phyloP scores from a whole-genome alignment of 2,113 vertebrate species.

The Phaethornis superciliosus region DNA sequence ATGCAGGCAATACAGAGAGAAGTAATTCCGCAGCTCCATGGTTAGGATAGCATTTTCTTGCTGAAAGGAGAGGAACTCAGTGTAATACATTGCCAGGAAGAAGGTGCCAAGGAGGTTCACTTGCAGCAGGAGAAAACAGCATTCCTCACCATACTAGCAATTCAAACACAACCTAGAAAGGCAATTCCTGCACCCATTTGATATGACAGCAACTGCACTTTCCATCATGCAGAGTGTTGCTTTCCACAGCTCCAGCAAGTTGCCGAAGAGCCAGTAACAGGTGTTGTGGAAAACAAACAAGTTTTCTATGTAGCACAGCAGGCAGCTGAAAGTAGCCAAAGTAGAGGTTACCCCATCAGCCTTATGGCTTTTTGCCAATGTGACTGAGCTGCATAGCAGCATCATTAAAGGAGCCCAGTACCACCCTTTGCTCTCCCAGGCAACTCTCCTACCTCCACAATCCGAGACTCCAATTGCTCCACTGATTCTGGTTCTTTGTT shows the following conservation, averaged over 20 bases:
- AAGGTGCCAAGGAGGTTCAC: not conserved
- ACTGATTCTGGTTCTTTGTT: conserved; percentile 87
- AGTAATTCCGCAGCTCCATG: conserved; percentile 96
- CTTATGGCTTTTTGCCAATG: not conserved
- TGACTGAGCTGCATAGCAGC: not conserved
- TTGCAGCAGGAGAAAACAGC: not conserved
- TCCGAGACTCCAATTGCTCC: conserved; percentile 94
- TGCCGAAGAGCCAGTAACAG: not conserved
- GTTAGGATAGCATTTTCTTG: conserved; percentile 95
- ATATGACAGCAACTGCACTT: not conserved
- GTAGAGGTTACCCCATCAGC: not conserved
- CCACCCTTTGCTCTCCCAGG: not conserved
- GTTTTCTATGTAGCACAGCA: not conserved
- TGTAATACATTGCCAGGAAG: not conserved
- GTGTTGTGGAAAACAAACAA: not conserved
- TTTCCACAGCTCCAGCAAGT: not conserved
- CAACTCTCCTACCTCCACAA: conserved; percentile 84
- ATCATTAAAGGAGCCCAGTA: not conserved
- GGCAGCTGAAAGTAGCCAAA: not conserved
- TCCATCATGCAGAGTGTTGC: not conserved
- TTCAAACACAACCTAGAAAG: not conserved
- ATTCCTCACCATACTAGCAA: not conserved
- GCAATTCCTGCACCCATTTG: not conserved
- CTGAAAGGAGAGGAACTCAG: conserved; percentile 59
- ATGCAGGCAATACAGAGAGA: conserved; percentile 94